phyloP scores from a whole-genome alignment of 2,113 vertebrate genomes.

The Caracal caracal region DNA sequence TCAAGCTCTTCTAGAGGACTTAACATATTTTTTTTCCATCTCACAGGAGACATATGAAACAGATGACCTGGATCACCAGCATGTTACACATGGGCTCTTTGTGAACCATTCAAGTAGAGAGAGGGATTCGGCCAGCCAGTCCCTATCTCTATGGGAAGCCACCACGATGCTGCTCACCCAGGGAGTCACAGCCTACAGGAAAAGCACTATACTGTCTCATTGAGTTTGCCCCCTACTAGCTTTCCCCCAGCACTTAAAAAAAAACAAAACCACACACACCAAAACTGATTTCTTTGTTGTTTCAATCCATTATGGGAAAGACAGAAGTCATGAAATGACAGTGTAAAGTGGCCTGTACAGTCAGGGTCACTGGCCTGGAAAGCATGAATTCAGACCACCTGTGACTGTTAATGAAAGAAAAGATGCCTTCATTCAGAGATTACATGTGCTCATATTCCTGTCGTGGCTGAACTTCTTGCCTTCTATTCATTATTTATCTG shows the following conservation, averaged over 20 bases:
- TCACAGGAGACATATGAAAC: constrained; percentile 59
- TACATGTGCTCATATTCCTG: not conserved
- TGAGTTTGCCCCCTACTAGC: not conserved
- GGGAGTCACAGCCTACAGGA: not conserved
- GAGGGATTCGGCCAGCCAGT: not conserved
- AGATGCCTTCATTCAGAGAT: not conserved
- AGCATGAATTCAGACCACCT: constrained; percentile 9
- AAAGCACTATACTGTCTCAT: not conserved
- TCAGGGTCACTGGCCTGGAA: not conserved
- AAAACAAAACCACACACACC: not conserved
- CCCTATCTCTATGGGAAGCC: not conserved
- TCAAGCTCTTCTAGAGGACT: not conserved
- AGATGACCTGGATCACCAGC: constrained; percentile 46
- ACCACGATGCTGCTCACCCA: not conserved
- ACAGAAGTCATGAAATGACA: constrained; percentile 1
- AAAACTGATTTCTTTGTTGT: constrained; percentile 1
- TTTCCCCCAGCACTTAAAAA: not conserved
- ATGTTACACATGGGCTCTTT: not conserved
- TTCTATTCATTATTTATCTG: constrained; percentile 3
- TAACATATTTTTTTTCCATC: constrained; percentile 31
- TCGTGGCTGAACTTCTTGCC: not conserved
- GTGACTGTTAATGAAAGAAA: constrained; percentile 20
- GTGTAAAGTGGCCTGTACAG: not conserved
- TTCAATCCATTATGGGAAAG: constrained; percentile 24
- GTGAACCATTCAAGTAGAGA: constrained; percentile 16